Evolutionary conservation across 2,113 vertebrate genomes (phyloP).

Genomic region (Microtus pennsylvanicus): DNA sequence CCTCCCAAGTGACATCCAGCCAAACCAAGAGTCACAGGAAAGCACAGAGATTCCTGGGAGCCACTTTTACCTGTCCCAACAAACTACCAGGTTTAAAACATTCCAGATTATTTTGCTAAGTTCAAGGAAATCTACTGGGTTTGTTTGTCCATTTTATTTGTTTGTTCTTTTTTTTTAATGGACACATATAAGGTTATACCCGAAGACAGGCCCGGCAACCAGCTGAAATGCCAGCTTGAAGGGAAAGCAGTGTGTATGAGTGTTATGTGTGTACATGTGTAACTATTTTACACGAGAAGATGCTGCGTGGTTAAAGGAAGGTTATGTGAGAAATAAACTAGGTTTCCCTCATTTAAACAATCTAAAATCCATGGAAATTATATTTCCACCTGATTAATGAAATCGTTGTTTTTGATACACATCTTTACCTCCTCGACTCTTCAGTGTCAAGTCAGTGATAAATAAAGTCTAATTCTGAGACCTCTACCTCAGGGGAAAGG

Average conservation of each 20-base stretch:
- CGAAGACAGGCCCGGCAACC: background rate
- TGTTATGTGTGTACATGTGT: too few species aligned
- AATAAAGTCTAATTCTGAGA: background rate
- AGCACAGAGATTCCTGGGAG: background rate
- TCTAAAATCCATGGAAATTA: background rate
- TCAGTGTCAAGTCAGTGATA: background rate
- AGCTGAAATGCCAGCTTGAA: background rate
- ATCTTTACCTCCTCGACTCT: background rate
- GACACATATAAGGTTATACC: background rate
- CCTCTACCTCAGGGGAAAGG: background rate
- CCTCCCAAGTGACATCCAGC: too few species aligned
- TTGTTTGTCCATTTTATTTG: background rate
- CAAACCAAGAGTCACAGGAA: background rate
- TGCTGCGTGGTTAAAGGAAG: background rate
- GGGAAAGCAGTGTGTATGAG: background rate
- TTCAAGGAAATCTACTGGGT: background rate
- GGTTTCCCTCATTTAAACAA: background rate
- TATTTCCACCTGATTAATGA: background rate
- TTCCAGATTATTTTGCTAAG: background rate
- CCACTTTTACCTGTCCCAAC: background rate
- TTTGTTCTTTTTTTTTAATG: background rate
- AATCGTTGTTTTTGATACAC: background rate
- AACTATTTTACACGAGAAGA: background rate
- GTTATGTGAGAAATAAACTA: background rate
- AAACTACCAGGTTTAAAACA: background rate